These are phyloP conservation scores for Lepidocyrtinus sp. DNA, from an alignment of 2,888 invertebrate species.

Conservation along the genomic window DNA sequence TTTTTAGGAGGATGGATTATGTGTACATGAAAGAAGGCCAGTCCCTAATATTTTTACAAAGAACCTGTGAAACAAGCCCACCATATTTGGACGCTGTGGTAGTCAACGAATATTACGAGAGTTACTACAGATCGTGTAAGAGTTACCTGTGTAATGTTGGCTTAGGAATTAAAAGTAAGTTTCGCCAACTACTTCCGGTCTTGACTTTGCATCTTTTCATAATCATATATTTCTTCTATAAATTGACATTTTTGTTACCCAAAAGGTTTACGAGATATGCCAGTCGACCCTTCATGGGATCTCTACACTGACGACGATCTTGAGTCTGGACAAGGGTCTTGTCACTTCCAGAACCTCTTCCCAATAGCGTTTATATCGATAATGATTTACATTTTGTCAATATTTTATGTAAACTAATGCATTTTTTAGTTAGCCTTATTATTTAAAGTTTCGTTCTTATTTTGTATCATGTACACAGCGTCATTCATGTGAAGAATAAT, in stretches of 20 bases:
- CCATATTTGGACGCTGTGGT: slow-evolving; percentile 47
- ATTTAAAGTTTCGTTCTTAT: no score
- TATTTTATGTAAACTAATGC: no score
- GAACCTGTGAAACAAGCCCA: slow-evolving; percentile 55
- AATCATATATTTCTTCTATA: background rate
- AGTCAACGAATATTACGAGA: slow-evolving; percentile 44
- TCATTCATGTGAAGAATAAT: no score
- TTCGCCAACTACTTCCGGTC: no score
- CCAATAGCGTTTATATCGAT: background rate
- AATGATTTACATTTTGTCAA: no score
- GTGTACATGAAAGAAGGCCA: slow-evolving; percentile 23
- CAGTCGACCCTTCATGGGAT: slow-evolving; percentile 46
- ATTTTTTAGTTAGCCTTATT: no score
- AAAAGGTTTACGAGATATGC: slow-evolving; percentile 52
- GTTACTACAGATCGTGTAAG: slow-evolving; percentile 60
- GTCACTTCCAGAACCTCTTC: background rate
- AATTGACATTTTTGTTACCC: background rate
- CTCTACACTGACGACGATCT: slow-evolving; percentile 42
- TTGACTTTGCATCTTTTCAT: background rate
- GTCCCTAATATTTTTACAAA: slow-evolving; percentile 41
- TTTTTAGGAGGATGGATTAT: slow-evolving; percentile 44
- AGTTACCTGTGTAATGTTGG: slow-evolving; percentile 60
- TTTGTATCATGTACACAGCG: no score
- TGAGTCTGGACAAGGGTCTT: background rate
- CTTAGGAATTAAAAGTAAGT: slow-evolving; percentile 57